Conservation (phyloP, 2,888 invertebrate species). For the Rhyacophila evoluta region DNA sequence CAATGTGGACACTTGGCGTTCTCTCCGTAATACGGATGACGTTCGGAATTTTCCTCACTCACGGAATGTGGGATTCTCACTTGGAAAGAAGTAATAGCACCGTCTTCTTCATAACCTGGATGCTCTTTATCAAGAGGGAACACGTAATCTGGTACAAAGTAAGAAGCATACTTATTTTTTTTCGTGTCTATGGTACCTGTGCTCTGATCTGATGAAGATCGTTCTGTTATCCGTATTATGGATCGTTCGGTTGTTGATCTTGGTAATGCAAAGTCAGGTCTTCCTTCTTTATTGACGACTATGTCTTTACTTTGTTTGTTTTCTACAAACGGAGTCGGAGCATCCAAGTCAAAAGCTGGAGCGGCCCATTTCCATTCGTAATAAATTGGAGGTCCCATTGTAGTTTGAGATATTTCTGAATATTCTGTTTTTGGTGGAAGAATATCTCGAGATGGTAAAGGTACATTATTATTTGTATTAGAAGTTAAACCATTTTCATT, state of each 20-base stretch:
- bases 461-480: constrained; percentile 45
- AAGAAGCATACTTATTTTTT: constrained; percentile 71
- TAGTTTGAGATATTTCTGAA: constrained; percentile 63
- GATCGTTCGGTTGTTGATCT: constrained; percentile 56
- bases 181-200: constrained; percentile 57
- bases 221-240: constrained; percentile 61
- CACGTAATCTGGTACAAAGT: constrained; percentile 73
- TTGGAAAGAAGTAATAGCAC: constrained; percentile 73
- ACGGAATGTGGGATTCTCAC: constrained; percentile 68
- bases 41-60: constrained; percentile 59
- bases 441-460: constrained; percentile 61
- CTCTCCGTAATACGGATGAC: constrained; percentile 67
- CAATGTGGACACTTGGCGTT: constrained; percentile 75
- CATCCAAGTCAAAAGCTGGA: constrained; percentile 71
- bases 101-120: constrained; percentile 70
- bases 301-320: constrained; percentile 62
- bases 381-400: constrained; percentile 74
- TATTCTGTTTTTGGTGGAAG: constrained; percentile 70
- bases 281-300: constrained; percentile 55
- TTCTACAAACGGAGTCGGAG: constrained; percentile 60
- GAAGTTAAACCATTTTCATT: constrained; percentile 15
- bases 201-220: constrained; percentile 57
- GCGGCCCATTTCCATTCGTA: constrained; percentile 77
- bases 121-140: constrained; percentile 73
- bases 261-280: constrained; percentile 55